phyloP scores from a whole-genome alignment of 2,888 invertebrate genomes.

The Eristalis intricaria region DNA sequence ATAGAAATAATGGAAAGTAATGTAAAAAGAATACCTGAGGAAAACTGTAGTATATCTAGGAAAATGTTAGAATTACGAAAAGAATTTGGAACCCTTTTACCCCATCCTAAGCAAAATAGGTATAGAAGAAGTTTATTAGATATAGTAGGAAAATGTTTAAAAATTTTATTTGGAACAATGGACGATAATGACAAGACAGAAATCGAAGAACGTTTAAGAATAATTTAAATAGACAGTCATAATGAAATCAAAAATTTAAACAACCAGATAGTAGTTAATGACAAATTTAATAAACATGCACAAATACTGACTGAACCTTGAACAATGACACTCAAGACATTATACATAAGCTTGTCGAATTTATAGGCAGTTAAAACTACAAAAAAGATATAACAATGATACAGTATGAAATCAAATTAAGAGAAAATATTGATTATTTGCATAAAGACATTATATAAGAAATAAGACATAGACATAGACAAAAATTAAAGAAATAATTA shows the following conservation, averaged over 20 bases:
- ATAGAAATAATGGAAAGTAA: too few species aligned
- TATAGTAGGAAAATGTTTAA: not conserved
- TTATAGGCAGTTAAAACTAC: not conserved
- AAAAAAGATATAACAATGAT: conserved; percentile 5
- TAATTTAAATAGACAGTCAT: too few species aligned
- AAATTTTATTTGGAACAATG: not conserved
- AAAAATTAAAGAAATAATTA: too few species aligned
- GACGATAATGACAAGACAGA: not conserved
- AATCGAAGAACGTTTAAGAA: not conserved
- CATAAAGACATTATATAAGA: too few species aligned
- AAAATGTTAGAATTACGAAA: not conserved
- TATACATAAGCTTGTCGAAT: not conserved
- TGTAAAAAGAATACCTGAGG: not conserved
- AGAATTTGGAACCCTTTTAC: too few species aligned
- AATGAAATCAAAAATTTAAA: too few species aligned
- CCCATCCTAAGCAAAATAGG: too few species aligned
- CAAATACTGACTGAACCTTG: conserved; percentile 1
- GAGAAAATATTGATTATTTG: not conserved
- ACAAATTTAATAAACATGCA: not conserved
- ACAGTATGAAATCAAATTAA: not conserved
- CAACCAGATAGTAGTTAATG: not conserved
- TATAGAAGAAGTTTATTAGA: not conserved
- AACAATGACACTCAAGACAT: not conserved
- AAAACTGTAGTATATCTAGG: not conserved
- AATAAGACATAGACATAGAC: too few species aligned